Conservation (phyloP, 2,888 invertebrate genomes). For the Acrobasis suavella region DNA sequence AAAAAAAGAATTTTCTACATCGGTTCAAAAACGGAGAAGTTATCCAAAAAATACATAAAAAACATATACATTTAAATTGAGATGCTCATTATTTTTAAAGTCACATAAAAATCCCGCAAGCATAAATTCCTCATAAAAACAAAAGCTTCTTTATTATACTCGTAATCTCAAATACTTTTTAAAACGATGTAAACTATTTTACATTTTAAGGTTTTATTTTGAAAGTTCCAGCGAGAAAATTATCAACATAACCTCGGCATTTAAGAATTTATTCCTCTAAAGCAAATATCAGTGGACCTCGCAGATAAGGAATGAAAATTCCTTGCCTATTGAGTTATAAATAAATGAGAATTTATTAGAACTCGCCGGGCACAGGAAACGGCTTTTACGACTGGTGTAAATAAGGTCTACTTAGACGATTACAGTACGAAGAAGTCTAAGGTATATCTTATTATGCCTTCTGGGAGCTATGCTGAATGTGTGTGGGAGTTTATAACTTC, state of each 20-base stretch:
- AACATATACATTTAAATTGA: no score
- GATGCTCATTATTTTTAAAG: no score
- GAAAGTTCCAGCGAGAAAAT: background rate
- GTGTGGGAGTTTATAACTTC: conserved; percentile 6
- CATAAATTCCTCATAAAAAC: no score
- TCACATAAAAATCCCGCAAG: no score
- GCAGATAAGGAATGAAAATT: conserved; percentile 12
- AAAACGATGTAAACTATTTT: background rate
- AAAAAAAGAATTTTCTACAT: no score
- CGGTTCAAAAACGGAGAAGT: no score
- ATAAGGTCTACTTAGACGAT: background rate
- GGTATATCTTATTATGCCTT: conserved; percentile 1
- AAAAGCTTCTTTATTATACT: no score
- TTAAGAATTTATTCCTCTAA: background rate
- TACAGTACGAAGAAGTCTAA: background rate
- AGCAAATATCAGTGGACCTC: background rate
- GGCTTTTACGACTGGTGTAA: conserved; percentile 8
- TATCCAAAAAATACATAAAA: no score
- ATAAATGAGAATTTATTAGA: conserved; percentile 14
- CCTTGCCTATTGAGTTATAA: conserved; percentile 5
- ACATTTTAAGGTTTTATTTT: background rate
- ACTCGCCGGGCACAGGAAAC: conserved; percentile 7
- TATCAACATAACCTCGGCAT: background rate
- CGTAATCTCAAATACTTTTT: no score
- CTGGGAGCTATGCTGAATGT: background rate